Evolutionary conservation across 2,113 vertebrate genomes (phyloP).

Genomic region (Acrocephalus arundinaceus): DNA sequence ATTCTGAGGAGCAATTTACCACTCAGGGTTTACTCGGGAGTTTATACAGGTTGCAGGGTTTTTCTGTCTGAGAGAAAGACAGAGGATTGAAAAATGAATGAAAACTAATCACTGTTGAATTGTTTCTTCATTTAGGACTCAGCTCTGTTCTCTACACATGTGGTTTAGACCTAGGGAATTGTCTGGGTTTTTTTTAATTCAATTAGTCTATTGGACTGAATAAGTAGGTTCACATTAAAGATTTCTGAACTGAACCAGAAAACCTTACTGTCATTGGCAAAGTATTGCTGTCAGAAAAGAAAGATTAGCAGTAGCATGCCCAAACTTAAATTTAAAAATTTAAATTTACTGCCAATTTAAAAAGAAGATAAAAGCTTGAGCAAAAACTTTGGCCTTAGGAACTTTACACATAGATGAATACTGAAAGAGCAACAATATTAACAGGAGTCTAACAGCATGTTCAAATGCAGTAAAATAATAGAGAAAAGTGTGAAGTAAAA

Average conservation of each 20-base stretch:
- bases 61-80: not conserved
- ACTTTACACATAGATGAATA: not conserved
- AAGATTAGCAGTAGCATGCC: not conserved
- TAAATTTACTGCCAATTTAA: not conserved
- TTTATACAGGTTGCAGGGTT: accelerated
- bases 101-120: not conserved
- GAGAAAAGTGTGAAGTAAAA: not conserved
- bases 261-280: not conserved
- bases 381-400: not conserved
- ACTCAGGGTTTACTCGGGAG: not conserved
- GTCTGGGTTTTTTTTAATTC: not conserved
- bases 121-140: not conserved
- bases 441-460: not conserved
- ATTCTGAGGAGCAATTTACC: not conserved
- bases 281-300: not conserved
- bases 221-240: not conserved
- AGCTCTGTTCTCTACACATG: not conserved
- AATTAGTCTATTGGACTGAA: not conserved
- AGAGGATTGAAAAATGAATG: not conserved
- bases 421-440: not conserved
- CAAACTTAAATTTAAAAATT: not conserved
- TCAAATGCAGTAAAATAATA: not conserved
- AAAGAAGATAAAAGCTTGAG: not conserved
- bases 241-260: not conserved
- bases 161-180: not conserved